Base-by-base conservation (phyloP, 1,140 invertebrate species). In the Drosophila auraria region DNA sequence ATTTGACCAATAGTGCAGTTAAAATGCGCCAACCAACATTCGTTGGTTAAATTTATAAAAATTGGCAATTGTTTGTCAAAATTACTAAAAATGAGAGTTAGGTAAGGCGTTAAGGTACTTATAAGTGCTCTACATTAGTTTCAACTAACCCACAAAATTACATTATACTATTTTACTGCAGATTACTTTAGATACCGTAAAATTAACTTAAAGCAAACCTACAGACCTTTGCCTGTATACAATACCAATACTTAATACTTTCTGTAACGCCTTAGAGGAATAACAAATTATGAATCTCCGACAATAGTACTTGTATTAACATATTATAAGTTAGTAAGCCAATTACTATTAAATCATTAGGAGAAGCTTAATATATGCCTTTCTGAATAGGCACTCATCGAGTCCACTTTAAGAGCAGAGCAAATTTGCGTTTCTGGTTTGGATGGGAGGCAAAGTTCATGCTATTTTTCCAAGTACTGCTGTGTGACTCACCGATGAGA, bases 401-500 rank as follows among this genome's bases (percentile, higher is more conserved):
- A 40, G 54, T 25, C 20, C 23, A 11, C 36, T 20, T 57, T 12
- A 40, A 57, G 36, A 25, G 54, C 54, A 17, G 5, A 33, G 30
- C 36, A 38, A 20, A 69, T 17, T 63, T 40, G 20, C 8, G 36
- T 53, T 53, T 72, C 15, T 72, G n/a, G 7, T 25, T 49, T 36
- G 25, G 25, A 44, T n/a, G 5, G 14, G 5, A 8, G 12, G 23
- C 25, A 33, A 59, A 58, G 62, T 60, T 73, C 54, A 30, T 17
- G 20, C 14, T 6, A 9, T 27, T 54, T 27, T 14, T 6, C 25
- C 25, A 44, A 40, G 51, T 15, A 25, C 14, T 38, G 12, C 11
- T 11, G 8, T 23, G 20, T 61, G 57, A 78, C 20, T 61, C 74
- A 78, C 38, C 27, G 1, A 14, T n/a, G 27, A 30, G 17, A 33